Evolutionary conservation across 2,797 vertebrate species (phyloP).

Genomic region (Squalus acanthias): DNA sequence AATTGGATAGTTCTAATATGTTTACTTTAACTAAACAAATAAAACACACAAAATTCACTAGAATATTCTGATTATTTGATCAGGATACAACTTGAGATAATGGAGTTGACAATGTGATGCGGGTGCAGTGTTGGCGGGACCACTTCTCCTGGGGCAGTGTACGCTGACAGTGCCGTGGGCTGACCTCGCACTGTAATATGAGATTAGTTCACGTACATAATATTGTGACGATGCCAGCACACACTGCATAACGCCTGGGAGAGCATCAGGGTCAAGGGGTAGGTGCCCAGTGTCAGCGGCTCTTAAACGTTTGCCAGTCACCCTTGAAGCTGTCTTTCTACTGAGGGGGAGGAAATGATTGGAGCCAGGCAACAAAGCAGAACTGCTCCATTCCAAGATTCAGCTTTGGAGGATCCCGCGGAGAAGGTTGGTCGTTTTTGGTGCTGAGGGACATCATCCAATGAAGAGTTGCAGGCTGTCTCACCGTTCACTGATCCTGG

Average conservation of each 20-base stretch:
- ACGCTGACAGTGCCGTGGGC: not conserved
- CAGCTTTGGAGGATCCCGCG: too few relatives aligned
- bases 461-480: too few relatives aligned
- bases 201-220: not conserved
- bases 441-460: too few relatives aligned
- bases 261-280: not conserved
- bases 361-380: too few relatives aligned
- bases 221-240: not conserved
- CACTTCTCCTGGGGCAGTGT: too few relatives aligned
- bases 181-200: not conserved
- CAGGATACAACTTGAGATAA: not conserved
- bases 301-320: too few relatives aligned
- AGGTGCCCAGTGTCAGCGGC: too few relatives aligned
- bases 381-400: too few relatives aligned
- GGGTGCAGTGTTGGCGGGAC: not conserved
- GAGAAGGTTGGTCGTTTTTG: too few relatives aligned
- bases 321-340: too few relatives aligned
- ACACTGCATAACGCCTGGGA: not conserved
- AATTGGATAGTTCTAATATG: not conserved
- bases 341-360: too few relatives aligned
- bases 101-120: not conserved
- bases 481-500: too few relatives aligned
- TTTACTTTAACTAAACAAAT: not conserved
- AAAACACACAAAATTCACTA: not conserved
- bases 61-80: not conserved